Evolutionary conservation across 2,888 invertebrate genomes (phyloP).

Genomic region (Altica lythri): DNA sequence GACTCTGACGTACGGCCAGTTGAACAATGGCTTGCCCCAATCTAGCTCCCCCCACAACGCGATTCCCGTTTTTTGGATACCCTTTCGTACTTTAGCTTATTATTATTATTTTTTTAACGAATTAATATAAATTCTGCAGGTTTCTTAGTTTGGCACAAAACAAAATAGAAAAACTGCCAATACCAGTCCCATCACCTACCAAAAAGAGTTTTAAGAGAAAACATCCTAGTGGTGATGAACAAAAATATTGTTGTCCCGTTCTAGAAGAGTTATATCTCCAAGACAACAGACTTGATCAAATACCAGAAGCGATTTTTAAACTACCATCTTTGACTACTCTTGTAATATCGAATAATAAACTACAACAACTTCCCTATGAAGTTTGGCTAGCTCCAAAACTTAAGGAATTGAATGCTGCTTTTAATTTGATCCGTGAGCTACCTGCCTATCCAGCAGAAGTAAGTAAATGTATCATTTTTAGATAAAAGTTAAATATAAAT

Average conservation of each 20-base stretch:
- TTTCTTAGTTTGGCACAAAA: conserved; percentile 89
- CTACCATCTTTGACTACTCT: conserved; percentile 78
- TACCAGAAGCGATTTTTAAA: conserved; percentile 82
- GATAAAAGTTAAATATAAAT: conserved; percentile 2
- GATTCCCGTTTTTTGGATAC: too few species aligned
- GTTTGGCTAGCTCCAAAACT: conserved; percentile 88
- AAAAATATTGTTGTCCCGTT: conserved; percentile 72
- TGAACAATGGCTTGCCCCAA: too few species aligned
- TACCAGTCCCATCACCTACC: conserved; percentile 51
- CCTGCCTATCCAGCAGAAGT: conserved; percentile 63
- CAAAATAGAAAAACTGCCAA: conserved; percentile 77
- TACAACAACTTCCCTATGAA: conserved; percentile 78
- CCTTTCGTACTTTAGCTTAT: too few species aligned
- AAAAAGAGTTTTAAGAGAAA: conserved; percentile 48
- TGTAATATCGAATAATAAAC: conserved; percentile 93
- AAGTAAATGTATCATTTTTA: conserved; percentile 37
- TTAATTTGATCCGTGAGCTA: conserved; percentile 83
- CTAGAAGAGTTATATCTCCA: conserved; percentile 91
- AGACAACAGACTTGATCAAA: conserved; percentile 82
- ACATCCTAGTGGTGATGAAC: conserved; percentile 42
- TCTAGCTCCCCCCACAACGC: too few species aligned
- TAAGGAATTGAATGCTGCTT: conserved; percentile 85
- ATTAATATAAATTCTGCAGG: too few species aligned
- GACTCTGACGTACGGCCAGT: too few species aligned
- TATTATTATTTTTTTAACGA: too few species aligned